Percentiles rank a stretch among this genome's conserved stretches.
Evolutionary conservation across 2,797 vertebrate genomes (phyloP).

Genomic region (Apogon talboti): DNA sequence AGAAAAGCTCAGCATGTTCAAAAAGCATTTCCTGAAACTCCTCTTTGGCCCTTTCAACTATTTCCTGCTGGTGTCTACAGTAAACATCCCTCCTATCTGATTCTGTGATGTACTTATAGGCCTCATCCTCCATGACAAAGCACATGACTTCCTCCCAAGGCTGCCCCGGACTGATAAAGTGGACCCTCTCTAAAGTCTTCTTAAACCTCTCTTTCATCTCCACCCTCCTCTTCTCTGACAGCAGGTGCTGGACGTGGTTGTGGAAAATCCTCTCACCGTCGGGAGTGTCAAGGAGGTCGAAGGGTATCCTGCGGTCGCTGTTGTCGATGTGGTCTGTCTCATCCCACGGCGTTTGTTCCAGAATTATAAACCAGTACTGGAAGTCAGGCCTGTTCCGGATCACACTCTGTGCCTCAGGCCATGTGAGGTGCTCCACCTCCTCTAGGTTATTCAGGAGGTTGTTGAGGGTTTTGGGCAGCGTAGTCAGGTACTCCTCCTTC

Average conservation of each 20-base stretch:
- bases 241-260: constrained; percentile 95
- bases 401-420: constrained; percentile 93
- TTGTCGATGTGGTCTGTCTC: constrained; percentile 97
- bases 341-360: constrained; percentile 96
- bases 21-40: constrained; percentile 99
- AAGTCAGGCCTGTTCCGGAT: constrained; percentile 93
- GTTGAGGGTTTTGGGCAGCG: constrained; percentile 94
- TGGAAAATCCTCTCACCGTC: constrained; percentile 96
- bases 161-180: constrained; percentile 95
- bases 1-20: constrained; percentile 98
- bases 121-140: constrained; percentile 97
- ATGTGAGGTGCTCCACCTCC: constrained; percentile 93
- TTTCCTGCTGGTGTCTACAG: constrained; percentile 95
- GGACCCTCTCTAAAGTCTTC: constrained; percentile 97
- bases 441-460: constrained; percentile 94
- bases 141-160: constrained; percentile 98
- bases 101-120: constrained; percentile 97
- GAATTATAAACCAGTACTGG: constrained; percentile 94
- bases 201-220: constrained; percentile 99
- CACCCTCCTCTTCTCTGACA: constrained; percentile 93
- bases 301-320: constrained; percentile 95
- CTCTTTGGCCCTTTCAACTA: constrained; percentile 99
- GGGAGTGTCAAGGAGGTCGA: constrained; percentile 91
- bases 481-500: constrained; percentile 94
- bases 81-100: constrained; percentile 96